phyloP scores from a whole-genome alignment of 2,113 vertebrate genomes.

The Hippocampus guttulatus region DNA sequence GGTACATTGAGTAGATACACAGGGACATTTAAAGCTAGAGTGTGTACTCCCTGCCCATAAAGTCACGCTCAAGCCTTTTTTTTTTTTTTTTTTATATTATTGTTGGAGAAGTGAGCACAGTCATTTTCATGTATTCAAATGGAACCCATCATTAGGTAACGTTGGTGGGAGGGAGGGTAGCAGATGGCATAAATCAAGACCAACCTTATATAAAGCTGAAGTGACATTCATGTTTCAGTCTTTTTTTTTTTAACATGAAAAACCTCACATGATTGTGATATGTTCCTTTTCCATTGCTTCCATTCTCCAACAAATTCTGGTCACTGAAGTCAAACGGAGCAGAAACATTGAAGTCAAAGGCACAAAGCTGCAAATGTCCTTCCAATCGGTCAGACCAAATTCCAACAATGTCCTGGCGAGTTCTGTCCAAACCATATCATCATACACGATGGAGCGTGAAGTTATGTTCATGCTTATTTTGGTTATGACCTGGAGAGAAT shows the following conservation, averaged over 20 bases:
- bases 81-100: conserved; percentile 5
- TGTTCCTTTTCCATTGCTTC: conserved; percentile 1
- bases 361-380: not conserved
- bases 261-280: not conserved
- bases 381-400: not conserved
- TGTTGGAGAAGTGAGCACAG: not conserved
- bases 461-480: not conserved
- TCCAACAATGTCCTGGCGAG: not conserved
- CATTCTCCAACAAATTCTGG: not conserved
- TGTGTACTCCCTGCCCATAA: not conserved
- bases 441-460: conserved; percentile 1
- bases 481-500: not conserved
- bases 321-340: not conserved
- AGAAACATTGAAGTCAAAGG: not conserved
- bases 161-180: not conserved
- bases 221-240: not conserved
- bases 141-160: conserved; percentile 2
- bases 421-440: not conserved
- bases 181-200: conserved; percentile 1
- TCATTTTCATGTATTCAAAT: not conserved
- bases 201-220: not conserved
- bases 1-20: not conserved
- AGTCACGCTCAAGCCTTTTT: not conserved
- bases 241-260: not conserved
- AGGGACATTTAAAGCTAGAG: conserved; percentile 2